phyloP scores from a whole-genome alignment of 2,113 vertebrate genomes.

The Hipposideros armiger region DNA sequence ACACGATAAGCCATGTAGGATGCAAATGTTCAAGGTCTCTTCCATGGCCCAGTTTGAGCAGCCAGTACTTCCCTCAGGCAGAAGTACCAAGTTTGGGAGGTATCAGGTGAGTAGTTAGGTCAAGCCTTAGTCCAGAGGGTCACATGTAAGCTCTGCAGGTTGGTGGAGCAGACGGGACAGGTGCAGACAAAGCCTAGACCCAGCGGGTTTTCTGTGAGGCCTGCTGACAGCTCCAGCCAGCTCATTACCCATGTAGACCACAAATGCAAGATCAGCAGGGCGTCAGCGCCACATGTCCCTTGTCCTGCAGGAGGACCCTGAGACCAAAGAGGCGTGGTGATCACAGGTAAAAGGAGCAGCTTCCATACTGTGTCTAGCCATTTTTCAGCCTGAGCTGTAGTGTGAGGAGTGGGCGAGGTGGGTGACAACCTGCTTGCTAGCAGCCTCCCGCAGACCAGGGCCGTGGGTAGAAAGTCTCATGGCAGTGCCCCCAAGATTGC shows the following conservation, averaged over 20 bases:
- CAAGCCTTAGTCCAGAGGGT: not conserved
- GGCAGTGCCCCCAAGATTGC: not conserved
- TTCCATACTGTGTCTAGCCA: not conserved
- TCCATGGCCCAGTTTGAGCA: not conserved
- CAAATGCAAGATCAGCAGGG: not conserved
- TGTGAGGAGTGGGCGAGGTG: not conserved
- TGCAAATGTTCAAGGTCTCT: constrained; percentile 2
- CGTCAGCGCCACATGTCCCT: not conserved
- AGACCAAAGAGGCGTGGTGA: not conserved
- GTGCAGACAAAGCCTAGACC: not conserved
- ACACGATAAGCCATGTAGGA: not conserved
- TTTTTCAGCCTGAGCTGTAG: not conserved
- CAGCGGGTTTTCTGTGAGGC: not conserved
- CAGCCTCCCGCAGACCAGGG: not conserved
- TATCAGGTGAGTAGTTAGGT: not conserved
- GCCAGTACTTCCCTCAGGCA: not conserved
- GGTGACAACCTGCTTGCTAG: not conserved
- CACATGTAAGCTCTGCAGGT: not conserved
- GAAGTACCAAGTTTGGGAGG: not conserved
- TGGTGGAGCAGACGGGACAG: not conserved
- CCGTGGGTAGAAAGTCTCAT: not conserved
- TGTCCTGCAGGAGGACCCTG: not conserved
- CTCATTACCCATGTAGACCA: not conserved
- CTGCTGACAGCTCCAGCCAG: not conserved
- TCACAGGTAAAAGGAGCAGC: not conserved